phyloP scores from a whole-genome alignment of 2,888 invertebrate genomes.

The Luperina nickerlii region DNA sequence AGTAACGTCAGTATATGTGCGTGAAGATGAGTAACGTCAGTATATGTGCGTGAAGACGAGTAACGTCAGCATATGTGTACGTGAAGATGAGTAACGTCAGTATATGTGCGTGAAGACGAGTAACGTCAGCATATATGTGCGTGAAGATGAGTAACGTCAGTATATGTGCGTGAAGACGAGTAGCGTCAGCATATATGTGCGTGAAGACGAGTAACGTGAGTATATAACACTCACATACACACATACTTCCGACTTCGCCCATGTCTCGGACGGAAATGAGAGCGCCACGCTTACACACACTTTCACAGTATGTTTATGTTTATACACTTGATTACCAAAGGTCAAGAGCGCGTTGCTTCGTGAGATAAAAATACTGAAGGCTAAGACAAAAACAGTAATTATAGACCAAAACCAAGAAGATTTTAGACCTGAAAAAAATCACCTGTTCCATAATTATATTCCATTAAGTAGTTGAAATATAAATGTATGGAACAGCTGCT shows the following conservation, averaged over 20 bases:
- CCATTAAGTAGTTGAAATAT: background rate
- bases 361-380: background rate
- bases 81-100: too few relatives aligned
- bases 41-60: too few relatives aligned
- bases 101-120: too few relatives aligned
- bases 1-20: background rate
- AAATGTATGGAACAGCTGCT: background rate
- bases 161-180: background rate
- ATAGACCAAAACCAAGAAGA: background rate
- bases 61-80: background rate
- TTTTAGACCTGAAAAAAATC: background rate
- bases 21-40: background rate
- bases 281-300: background rate
- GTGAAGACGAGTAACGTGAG: background rate
- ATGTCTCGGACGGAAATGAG: background rate
- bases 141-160: background rate
- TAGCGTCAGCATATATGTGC: too few relatives aligned
- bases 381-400: background rate
- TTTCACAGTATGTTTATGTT: background rate
- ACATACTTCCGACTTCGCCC: background rate
- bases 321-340: background rate
- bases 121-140: too few relatives aligned
- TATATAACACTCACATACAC: background rate
- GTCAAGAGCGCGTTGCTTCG: background rate
- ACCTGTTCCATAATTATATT: background rate